Evolutionary conservation across 1,140 invertebrate species (phyloP).

Genomic region (Ips nitidus): DNA sequence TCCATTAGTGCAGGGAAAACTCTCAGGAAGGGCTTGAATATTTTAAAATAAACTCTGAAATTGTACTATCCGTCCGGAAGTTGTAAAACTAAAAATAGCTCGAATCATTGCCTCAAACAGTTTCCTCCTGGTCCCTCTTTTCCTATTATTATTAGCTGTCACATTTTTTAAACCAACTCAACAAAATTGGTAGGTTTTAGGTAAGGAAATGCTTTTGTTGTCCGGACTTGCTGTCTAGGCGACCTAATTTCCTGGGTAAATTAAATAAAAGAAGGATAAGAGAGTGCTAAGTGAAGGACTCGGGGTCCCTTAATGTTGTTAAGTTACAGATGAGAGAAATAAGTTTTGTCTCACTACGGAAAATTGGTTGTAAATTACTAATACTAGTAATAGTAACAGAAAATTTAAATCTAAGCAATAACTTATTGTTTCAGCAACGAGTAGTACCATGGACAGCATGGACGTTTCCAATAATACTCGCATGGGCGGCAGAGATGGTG

Average conservation of each 20-base stretch:
- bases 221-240: too few species aligned
- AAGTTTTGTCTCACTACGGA: too few species aligned
- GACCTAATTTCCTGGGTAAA: too few species aligned
- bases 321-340: too few species aligned
- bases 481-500: slow-evolving; percentile 33
- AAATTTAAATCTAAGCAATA: too few species aligned
- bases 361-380: too few species aligned
- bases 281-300: too few species aligned
- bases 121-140: background rate
- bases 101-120: too few species aligned
- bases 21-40: background rate
- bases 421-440: slow-evolving; percentile 47
- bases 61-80: background rate
- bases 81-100: background rate
- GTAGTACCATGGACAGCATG: slow-evolving; percentile 46
- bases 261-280: too few species aligned
- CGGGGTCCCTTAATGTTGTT: too few species aligned
- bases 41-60: background rate
- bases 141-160: background rate
- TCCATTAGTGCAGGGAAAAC: background rate
- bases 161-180: background rate
- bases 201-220: too few species aligned
- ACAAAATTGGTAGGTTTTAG: background rate
- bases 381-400: too few species aligned
- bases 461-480: slow-evolving; percentile 41